Base-by-base conservation (phyloP, 1,140 invertebrate species). In the Drosophila tristis region DNA sequence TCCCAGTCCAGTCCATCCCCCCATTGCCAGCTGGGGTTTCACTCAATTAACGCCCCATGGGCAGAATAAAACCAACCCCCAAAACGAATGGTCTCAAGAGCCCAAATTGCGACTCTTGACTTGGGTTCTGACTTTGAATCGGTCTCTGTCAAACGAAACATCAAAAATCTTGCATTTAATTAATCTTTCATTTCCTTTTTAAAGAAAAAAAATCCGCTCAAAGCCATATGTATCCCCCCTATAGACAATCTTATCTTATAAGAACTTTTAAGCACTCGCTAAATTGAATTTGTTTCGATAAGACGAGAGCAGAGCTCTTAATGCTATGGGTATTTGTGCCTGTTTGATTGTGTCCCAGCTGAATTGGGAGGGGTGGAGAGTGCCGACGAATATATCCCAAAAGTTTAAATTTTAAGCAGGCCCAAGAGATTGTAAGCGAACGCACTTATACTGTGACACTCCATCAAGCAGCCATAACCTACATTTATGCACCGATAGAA, bases 181-280 rank as follows among this genome's bases (percentile, higher is more conserved):
- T 44, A 70, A 70, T 70, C 57, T 29, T 48, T 20, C 25, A 9
- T 15, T 13, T n/a, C 15, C 23, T 26, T 29, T 29, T 58, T 70
- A 49, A 71, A 25, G 67, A 53, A 71, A 71, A 71, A 71, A 71
- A 71, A 70, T 44, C 35, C 35, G 11, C 35, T 11, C 11, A 11
- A 39, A 39, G 35, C 11, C 26, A 29, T 29, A 56, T 47, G 13
- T 16, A 11, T 8, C 25, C 2, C 5, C 39, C 31, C 9, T 15
- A 26, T 2, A 9, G 43, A 15, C 64, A 58, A 70, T 58, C 62
- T 66, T 67, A 67, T 67, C 64, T 15, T 13, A 11, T 31, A 54
- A 67, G 20, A 25, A 71, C 15, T 16, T 5, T 11, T 35, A 70
- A 70, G 45, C 42, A 71, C 64, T 58, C 20, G 53, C 31, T 70